phyloP scores from a whole-genome alignment of 92 coral and sea anemone species.

The Metridium senile region DNA sequence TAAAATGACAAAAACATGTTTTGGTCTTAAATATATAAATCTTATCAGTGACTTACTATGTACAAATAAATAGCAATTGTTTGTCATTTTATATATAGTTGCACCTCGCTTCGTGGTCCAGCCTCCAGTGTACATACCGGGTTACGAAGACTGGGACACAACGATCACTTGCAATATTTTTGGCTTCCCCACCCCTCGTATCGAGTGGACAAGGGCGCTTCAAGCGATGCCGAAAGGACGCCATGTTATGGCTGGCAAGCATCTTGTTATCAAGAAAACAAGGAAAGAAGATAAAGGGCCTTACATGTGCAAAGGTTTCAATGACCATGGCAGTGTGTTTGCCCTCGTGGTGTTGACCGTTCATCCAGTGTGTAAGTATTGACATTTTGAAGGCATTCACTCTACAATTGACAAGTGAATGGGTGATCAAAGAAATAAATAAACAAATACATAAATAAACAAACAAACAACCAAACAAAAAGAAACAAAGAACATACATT shows the following conservation, averaged over 20 bases:
- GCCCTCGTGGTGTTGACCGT: slow-evolving; percentile 74
- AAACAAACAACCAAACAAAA: no score
- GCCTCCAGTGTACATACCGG: slow-evolving; percentile 58
- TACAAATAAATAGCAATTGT: background rate
- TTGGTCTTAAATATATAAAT: no score
- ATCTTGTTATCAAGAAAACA: slow-evolving; percentile 54
- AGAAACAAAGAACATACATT: no score
- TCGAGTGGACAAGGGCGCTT: slow-evolving; percentile 73
- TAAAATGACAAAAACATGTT: no score
- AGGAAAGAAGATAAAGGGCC: slow-evolving; percentile 63
- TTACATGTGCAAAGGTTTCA: slow-evolving; percentile 74
- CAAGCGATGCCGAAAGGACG: slow-evolving; percentile 60
- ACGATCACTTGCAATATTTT: slow-evolving; percentile 74
- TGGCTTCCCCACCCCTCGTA: slow-evolving; percentile 62
- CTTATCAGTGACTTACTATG: background rate
- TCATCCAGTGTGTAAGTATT: slow-evolving; percentile 73
- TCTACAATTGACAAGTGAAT: background rate
- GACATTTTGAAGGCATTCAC: background rate
- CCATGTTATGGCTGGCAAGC: slow-evolving; percentile 50
- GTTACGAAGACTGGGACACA: slow-evolving; percentile 75
- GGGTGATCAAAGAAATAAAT: no score
- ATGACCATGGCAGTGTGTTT: slow-evolving; percentile 64
- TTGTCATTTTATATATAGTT: slow-evolving; percentile 31
- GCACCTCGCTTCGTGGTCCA: slow-evolving; percentile 58
- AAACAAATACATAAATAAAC: no score